A percentile compares a stretch with the other conserved stretches of the same genome.
Evolutionary conservation across 2,797 vertebrate species (phyloP).

Genomic region (Caiman crocodilus): DNA sequence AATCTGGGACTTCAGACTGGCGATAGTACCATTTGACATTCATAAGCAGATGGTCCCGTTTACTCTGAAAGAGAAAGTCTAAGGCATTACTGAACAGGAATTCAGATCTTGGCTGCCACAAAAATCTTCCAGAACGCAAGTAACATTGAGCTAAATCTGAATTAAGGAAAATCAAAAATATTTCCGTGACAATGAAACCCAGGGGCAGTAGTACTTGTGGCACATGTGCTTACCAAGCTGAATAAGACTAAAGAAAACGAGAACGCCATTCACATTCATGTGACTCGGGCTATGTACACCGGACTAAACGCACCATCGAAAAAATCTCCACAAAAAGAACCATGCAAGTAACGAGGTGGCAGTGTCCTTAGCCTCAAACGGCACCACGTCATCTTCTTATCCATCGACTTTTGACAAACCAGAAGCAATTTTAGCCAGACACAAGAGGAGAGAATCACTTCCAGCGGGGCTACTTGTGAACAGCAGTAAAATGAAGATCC

Average conservation of each 20-base stretch:
- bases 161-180: neutral
- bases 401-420: neutral
- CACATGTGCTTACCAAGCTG: neutral
- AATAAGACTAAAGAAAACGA: neutral
- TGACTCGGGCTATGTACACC: accelerated
- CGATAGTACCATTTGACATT: constrained; percentile 99
- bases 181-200: neutral
- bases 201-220: accelerated
- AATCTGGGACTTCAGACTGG: constrained; percentile 99
- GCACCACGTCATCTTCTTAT: neutral
- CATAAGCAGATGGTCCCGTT: constrained; percentile 99
- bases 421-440: neutral
- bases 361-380: neutral
- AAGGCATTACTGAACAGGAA: constrained; percentile 65
- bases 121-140: neutral
- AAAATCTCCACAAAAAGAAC: neutral
- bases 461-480: neutral
- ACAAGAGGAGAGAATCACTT: neutral
- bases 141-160: neutral
- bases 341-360: accelerated
- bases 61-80: constrained; percentile 91
- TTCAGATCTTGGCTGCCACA: neutral
- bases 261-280: accelerated
- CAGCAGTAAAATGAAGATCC: neutral
- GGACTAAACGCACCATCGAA: neutral